Percentiles rank a stretch among this genome's conserved stretches.
Conservation (phyloP, 2,113 vertebrate species). For the Casuarius casuarius region DNA sequence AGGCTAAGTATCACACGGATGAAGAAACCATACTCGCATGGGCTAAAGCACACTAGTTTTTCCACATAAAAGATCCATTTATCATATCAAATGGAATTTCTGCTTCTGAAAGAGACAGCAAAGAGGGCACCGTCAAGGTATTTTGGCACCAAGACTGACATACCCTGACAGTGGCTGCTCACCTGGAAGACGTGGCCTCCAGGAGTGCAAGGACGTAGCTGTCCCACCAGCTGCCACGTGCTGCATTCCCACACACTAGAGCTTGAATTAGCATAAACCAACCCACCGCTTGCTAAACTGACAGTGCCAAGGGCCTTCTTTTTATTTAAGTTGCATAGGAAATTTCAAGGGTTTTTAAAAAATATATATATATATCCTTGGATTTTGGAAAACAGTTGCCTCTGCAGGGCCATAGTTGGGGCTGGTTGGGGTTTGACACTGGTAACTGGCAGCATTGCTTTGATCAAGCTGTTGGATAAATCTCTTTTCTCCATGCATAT, state of each 20-base stretch:
- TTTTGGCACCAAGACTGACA: not conserved
- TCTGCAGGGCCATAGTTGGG: not conserved
- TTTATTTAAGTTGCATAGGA: not conserved
- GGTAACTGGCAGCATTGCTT: not conserved
- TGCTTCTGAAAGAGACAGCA: not conserved
- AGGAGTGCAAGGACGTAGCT: not conserved
- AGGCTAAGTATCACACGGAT: not conserved
- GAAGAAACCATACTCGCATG: not conserved
- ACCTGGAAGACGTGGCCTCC: not conserved
- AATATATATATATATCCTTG: not conserved
- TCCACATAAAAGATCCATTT: not conserved
- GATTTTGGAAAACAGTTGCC: not conserved
- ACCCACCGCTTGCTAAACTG: not conserved
- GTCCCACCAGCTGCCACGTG: not conserved
- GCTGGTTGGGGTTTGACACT: not conserved
- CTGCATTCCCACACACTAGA: not conserved
- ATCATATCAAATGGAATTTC: constrained; percentile 2
- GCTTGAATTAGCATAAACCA: not conserved
- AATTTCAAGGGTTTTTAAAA: not conserved
- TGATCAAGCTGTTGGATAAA: not conserved
- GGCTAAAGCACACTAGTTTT: not conserved
- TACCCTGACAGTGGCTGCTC: constrained; percentile 11
- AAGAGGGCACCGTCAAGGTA: not conserved
- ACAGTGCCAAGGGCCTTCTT: not conserved
- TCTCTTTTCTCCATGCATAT: not conserved